Evolutionary conservation across 2,888 invertebrate genomes (phyloP), one percentile per base, ranked within the genome.

Genomic region (Andrena hattorfiana): DNA sequence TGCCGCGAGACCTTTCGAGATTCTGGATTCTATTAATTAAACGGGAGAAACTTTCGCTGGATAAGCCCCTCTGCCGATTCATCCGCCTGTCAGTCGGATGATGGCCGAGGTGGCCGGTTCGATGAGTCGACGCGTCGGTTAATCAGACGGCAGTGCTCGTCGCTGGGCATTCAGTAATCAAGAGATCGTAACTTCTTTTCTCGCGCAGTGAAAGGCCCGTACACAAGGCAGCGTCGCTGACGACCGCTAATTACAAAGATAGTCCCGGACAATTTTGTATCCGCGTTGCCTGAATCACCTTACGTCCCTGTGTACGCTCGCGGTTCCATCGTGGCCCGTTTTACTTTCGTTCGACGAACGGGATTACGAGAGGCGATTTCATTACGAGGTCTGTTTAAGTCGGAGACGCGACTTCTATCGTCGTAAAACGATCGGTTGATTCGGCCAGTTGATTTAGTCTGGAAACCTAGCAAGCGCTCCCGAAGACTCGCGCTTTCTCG

Each of bases 11-110:
- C 35, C 63, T 72, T 49, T 72, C 32, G 23, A 26, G 56, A 23
- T 56, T 56, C 23, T 26, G 23, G 66, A 49, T 32, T 26, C 28
- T 64, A 51, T 81, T 69, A 78, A 73, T 78, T 63, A 69, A 78
- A 63, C 10, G 86, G 83, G 83, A 87, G 87, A 87, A 90, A 89
- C 89, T 89, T 69, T 89, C 86, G 89, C 85, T 87, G 82, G 83
- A 89, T 89, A 87, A 91, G 84, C 81, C 60, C 72, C 80, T 81
- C 49, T 13, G 67, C 20, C 87, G 89, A 81, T 82, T 83, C 84
- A 70, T 85, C 75, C 67, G 80, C 49, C 62, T 35, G 80, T 81
- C 85, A 69, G 82, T 69, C 67, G 79, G 81, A 81, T 71, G 69
- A 51, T 30, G 77, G 83, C 79, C 83, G 85, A 88, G 87, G 86